These are phyloP conservation scores for Nasonia giraulti DNA, from an alignment of 1,140 invertebrate species.

Conservation along the genomic window DNA sequence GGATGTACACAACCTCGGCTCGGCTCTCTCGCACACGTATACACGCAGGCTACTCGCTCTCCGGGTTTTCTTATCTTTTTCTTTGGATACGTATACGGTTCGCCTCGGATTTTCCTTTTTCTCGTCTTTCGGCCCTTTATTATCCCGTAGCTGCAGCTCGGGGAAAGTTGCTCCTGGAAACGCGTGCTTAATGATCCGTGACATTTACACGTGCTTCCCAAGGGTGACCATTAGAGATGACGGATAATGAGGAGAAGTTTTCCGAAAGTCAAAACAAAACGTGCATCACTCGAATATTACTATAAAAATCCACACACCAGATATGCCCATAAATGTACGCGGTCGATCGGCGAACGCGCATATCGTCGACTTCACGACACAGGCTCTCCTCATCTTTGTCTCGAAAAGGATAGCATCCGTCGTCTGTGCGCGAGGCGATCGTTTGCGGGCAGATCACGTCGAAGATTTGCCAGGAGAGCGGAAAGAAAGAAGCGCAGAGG, in stretches of 20 bases:
- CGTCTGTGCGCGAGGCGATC: not conserved
- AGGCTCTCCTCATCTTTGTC: not conserved
- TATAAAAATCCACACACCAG: too few relatives aligned
- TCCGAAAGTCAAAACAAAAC: not conserved
- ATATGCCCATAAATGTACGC: not conserved
- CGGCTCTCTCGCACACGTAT: not conserved
- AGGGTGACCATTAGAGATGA: not conserved
- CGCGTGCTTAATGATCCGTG: not conserved
- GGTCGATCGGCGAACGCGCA: not conserved
- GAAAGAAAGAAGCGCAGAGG: not conserved
- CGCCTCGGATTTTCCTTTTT: not conserved
- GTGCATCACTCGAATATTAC: not conserved
- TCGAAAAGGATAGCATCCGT: conserved; percentile 1
- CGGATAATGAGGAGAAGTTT: not conserved
- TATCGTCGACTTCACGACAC: not conserved
- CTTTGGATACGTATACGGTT: too few relatives aligned
- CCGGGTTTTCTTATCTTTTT: not conserved
- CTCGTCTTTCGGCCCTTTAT: not conserved
- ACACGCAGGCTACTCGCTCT: not conserved
- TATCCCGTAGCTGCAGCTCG: not conserved
- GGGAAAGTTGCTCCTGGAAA: not conserved
- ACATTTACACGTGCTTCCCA: not conserved
- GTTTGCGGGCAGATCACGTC: conserved; percentile 3
- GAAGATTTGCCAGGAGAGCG: conserved; percentile 12
- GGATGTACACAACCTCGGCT: not conserved